A percentile compares a stretch with the other conserved stretches of the same genome.
Conservation (phyloP, 2,113 vertebrate species). For the Channa maculata region DNA sequence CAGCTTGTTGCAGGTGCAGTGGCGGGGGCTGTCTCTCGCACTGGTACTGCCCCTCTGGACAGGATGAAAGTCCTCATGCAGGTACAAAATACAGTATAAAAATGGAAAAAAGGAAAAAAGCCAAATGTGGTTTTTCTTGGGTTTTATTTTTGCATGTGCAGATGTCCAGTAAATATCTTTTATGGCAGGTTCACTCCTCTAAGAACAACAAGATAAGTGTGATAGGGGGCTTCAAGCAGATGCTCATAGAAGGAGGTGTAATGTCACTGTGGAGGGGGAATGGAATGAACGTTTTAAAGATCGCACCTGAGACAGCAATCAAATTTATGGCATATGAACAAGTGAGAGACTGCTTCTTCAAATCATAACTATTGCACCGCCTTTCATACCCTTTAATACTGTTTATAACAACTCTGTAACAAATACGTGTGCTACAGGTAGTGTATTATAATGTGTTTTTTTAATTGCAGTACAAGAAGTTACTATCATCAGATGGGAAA, state of each 20-base stretch:
- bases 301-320: constrained; percentile 95
- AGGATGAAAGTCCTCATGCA: constrained; percentile 97
- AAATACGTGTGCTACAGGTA: background rate
- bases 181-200: constrained; percentile 89
- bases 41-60: constrained; percentile 93
- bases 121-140: no score
- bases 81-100: constrained; percentile 69
- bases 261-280: constrained; percentile 94
- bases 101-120: background rate
- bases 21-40: constrained; percentile 92
- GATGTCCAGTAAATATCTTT: constrained; percentile 7
- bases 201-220: constrained; percentile 88
- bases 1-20: constrained; percentile 91
- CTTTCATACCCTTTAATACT: no score
- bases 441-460: background rate
- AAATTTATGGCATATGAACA: constrained; percentile 97
- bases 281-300: constrained; percentile 95
- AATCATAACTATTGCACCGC: background rate
- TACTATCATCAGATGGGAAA: constrained; percentile 87
- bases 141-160: background rate
- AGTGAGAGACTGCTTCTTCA: constrained; percentile 74
- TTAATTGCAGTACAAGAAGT: constrained; percentile 90
- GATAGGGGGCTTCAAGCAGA: constrained; percentile 88
- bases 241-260: constrained; percentile 92
- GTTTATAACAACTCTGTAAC: background rate